Percentiles rank a stretch among this genome's conserved stretches.
These are phyloP conservation scores for Quadroppia sp. DNA, from an alignment of 2,888 invertebrate species.

Conservation along the genomic window DNA sequence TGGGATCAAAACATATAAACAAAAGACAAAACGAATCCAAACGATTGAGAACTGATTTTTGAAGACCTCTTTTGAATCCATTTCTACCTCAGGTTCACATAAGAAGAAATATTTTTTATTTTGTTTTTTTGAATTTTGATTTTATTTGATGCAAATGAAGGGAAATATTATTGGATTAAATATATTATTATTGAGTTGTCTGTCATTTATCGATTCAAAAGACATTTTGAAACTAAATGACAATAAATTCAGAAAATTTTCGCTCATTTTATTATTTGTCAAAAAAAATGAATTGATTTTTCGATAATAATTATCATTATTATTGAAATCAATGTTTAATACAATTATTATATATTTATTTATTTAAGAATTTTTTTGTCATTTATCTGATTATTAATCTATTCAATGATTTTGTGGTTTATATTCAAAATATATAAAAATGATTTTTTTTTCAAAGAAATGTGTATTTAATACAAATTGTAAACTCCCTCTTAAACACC, in stretches of 20 bases:
- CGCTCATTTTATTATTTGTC: not conserved
- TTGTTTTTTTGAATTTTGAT: not conserved
- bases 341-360: not conserved
- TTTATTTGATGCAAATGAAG: not conserved
- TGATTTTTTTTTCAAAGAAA: not conserved
- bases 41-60: not conserved
- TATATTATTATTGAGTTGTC: not conserved
- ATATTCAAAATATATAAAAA: not conserved
- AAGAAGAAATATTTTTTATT: conserved; percentile 51
- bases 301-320: not conserved
- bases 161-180: not conserved
- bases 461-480: not conserved
- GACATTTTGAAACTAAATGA: not conserved
- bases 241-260: not conserved
- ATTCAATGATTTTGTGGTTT: not conserved
- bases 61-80: not conserved
- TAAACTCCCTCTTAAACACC: not conserved
- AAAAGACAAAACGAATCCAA: not conserved
- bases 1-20: not conserved
- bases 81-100: conserved; percentile 10
- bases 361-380: not conserved
- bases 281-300: not conserved
- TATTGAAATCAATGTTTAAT: not conserved
- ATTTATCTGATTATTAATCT: not conserved
- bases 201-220: not conserved